Evolutionary conservation across 2,888 invertebrate species (phyloP).

Genomic region (Tethea ocularis): DNA sequence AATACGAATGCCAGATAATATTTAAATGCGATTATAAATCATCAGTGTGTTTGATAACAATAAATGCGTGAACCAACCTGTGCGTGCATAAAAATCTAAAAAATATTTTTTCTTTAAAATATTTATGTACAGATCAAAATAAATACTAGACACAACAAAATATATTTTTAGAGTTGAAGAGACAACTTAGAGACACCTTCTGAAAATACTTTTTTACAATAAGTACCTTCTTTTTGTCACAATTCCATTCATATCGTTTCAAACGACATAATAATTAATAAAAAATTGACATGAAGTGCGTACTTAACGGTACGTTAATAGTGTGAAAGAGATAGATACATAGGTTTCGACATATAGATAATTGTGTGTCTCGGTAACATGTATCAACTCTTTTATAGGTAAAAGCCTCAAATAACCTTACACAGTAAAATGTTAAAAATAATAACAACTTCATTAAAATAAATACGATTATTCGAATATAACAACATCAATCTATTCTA

Average conservation of each 20-base stretch:
- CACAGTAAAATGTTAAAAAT: conserved; percentile 14
- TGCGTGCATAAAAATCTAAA: conserved; percentile 7
- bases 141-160: not conserved
- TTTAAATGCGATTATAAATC: not conserved
- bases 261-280: not conserved
- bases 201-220: not conserved
- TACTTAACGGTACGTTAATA: no score
- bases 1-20: no score
- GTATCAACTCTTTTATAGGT: not conserved
- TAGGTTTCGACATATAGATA: no score
- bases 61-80: conserved; percentile 11
- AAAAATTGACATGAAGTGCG: no score
- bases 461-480: conserved; percentile 16
- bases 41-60: not conserved
- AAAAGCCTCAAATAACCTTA: conserved; percentile 13
- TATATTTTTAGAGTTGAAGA: not conserved
- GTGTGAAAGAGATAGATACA: no score
- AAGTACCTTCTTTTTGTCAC: not conserved
- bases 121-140: conserved; percentile 4
- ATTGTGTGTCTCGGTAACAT: no score
- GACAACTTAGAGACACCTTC: not conserved
- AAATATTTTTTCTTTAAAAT: not conserved
- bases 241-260: not conserved
- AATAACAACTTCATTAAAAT: conserved; percentile 21
- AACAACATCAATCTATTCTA: conserved; percentile 32